These are phyloP conservation scores for Anolis carolinensis DNA, from an alignment of 2,113 vertebrate species.

Conservation along the genomic window DNA sequence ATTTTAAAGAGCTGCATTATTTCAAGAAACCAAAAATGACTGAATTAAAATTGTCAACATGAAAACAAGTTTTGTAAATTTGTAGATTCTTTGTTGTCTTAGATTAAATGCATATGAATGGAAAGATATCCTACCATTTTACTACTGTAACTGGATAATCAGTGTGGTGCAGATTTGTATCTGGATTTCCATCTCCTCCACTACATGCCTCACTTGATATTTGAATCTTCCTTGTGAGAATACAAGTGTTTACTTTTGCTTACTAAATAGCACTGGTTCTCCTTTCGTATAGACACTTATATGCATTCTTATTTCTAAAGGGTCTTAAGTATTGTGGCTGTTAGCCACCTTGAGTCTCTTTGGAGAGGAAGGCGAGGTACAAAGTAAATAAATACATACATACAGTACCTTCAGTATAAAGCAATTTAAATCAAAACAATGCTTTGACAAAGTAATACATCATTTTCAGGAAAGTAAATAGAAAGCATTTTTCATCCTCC, in stretches of 20 bases:
- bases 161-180: not conserved
- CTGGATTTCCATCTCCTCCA: not conserved
- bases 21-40: not conserved
- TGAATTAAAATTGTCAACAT: not conserved
- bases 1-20: not conserved
- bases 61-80: not conserved
- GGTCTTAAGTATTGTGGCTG: not conserved
- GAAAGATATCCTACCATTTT: not conserved
- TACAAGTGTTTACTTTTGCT: not conserved
- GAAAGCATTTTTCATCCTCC: slow-evolving; percentile 25
- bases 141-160: not conserved
- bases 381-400: too few species aligned
- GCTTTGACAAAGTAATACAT: not conserved
- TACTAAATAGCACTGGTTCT: not conserved
- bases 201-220: not conserved
- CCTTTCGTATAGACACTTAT: not conserved
- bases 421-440: not conserved
- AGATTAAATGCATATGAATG: not conserved
- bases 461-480: slow-evolving; percentile 22
- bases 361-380: too few species aligned
- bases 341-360: too few species aligned
- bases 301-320: not conserved
- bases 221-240: not conserved
- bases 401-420: not conserved
- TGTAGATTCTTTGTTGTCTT: not conserved